Evolutionary conservation across 37 sponge, comb jelly and placozoan genomes (phyloP), one percentile per base, ranked within the genome.

Genomic region (Corticium candelabrum): DNA sequence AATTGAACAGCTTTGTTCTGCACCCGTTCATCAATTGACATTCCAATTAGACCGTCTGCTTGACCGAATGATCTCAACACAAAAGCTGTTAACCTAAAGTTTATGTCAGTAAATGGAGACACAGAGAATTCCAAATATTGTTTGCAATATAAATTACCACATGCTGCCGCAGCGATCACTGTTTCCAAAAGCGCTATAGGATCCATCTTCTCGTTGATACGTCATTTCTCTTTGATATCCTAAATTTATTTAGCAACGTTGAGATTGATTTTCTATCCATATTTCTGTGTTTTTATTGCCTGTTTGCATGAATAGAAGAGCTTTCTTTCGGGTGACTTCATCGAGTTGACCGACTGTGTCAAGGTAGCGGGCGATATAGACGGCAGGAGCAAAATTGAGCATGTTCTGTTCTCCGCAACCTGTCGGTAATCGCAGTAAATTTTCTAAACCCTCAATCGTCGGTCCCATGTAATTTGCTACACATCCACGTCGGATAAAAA

Each of bases 111-210:
- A n/a, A n/a, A n/a, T n/a, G n/a, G n/a, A n/a, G n/a, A n/a, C n/a
- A n/a, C n/a, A n/a, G n/a, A n/a, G n/a, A n/a, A n/a, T n/a, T n/a
- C n/a, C n/a, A n/a, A n/a, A n/a, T n/a, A n/a, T n/a, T n/a, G n/a
- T n/a, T n/a, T n/a, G n/a, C n/a, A n/a, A n/a, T n/a, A n/a, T n/a
- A n/a, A n/a, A n/a, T 50, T 50, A 35, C 77, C 77, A 76, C 77
- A 76, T 5, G 77, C 77, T 76, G n/a, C 77, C 77, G 41, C 62
- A 21, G 5, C 21, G 41, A 76, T 76, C 77, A 11, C 77, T 7
- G 5, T 76, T 39, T 5, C 77, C 77, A 68, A 76, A 76, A 5
- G 77, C 77, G 40, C 77, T 76, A 68, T 36, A 76, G n/a, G 77
- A 76, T 4, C 77, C 57, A 57, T 40, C 77, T 7, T 5, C 67